Conservation (phyloP, 2,113 vertebrate species). For the Montifringilla adamsi region DNA sequence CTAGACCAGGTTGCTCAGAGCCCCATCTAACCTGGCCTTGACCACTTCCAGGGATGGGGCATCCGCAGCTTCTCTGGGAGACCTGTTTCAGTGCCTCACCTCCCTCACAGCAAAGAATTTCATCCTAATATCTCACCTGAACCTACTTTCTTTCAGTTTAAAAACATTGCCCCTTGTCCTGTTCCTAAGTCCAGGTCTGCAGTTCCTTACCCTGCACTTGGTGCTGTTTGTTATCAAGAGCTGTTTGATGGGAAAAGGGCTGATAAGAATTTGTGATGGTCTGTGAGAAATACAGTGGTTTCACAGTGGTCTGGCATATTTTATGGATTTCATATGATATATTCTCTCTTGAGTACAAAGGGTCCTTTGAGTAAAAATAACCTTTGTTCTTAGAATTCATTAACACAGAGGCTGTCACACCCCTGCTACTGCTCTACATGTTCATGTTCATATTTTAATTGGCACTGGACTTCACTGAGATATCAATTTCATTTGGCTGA, state of each 20-base stretch:
- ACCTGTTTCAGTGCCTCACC: not conserved
- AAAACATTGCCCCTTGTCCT: not conserved
- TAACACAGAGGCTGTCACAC: not conserved
- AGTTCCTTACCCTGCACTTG: not conserved
- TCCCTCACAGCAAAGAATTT: not conserved
- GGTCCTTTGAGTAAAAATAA: not conserved
- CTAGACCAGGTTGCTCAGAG: not conserved
- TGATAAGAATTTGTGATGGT: not conserved
- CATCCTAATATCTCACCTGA: not conserved
- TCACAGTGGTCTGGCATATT: not conserved
- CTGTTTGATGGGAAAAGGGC: not conserved
- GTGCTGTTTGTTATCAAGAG: not conserved
- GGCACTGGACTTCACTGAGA: not conserved
- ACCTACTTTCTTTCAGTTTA: not conserved
- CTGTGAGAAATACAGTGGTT: not conserved
- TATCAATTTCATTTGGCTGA: not conserved
- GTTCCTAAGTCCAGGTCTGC: not conserved
- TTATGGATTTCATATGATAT: not conserved
- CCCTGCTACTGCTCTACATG: not conserved
- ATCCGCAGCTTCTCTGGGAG: not conserved
- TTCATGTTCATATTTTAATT: not conserved
- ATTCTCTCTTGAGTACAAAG: not conserved
- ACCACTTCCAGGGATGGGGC: not conserved
- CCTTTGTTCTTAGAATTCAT: not conserved
- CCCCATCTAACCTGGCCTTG: not conserved